phyloP scores from a whole-genome alignment of 2,888 invertebrate species.

The Mylabris sibirica region DNA sequence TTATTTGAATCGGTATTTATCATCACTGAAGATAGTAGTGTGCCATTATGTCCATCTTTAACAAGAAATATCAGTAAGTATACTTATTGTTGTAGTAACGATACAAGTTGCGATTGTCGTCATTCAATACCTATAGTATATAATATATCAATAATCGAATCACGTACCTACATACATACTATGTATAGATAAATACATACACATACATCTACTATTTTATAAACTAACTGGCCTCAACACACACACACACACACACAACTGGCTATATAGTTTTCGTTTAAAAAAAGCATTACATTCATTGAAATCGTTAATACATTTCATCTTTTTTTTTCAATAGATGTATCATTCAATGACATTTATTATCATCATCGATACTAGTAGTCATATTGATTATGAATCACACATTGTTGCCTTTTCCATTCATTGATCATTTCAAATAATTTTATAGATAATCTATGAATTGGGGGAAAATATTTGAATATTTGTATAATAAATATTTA shows the following conservation, averaged over 20 bases:
- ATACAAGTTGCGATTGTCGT: conserved; percentile 31
- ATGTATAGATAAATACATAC: too few species aligned
- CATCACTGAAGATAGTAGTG: conserved; percentile 41
- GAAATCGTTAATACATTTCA: conserved; percentile 30
- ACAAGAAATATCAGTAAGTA: conserved; percentile 37
- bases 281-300: conserved; percentile 37
- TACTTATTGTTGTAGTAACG: conserved; percentile 37
- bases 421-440: not conserved
- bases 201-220: not conserved
- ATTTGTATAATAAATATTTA: too few species aligned
- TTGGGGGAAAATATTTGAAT: too few species aligned
- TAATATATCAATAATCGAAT: conserved; percentile 20
- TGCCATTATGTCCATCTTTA: conserved; percentile 48
- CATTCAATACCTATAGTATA: too few species aligned
- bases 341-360: conserved; percentile 19
- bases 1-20: conserved; percentile 28
- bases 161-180: conserved; percentile 11
- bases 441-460: too few species aligned
- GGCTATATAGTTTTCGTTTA: conserved; percentile 22
- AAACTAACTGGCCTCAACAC: conserved; percentile 15
- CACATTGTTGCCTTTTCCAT: conserved; percentile 11
- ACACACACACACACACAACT: too few species aligned
- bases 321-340: conserved; percentile 32
- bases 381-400: too few species aligned
- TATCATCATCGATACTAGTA: too few species aligned